Conservation (phyloP, 2,797 vertebrate species). For the Lithobates pipiens region DNA sequence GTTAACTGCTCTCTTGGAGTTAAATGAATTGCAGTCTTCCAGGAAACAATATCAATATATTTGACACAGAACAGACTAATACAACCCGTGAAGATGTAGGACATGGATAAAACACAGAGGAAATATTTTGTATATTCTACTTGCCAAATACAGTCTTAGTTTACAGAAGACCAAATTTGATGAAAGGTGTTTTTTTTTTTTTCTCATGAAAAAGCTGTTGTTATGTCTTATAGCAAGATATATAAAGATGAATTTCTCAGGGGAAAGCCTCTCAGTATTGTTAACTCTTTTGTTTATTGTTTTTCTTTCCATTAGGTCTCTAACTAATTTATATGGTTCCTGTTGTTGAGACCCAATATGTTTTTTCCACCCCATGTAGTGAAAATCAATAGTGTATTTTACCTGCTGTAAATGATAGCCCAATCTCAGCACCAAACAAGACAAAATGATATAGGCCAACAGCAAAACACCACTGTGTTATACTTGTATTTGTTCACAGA, state of each 20-base stretch:
- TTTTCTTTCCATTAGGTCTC: slow-evolving; percentile 17
- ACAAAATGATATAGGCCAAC: slow-evolving; percentile 57
- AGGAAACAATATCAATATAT: too few relatives aligned
- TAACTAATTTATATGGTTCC: slow-evolving; percentile 39
- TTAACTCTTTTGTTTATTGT: neutral
- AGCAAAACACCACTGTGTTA: slow-evolving; percentile 45
- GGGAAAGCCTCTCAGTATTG: neutral
- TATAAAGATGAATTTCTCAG: neutral
- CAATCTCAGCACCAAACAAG: slow-evolving; percentile 55
- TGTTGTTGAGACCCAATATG: slow-evolving; percentile 33
- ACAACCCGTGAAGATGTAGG: neutral
- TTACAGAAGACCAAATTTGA: neutral
- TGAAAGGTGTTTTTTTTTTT: neutral
- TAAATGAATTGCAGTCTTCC: too few relatives aligned
- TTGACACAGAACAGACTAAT: neutral
- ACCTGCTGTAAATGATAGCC: slow-evolving; percentile 57
- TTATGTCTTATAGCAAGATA: neutral
- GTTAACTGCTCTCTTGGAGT: too few relatives aligned
- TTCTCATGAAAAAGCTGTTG: neutral
- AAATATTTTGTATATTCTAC: neutral
- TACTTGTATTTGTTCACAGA: slow-evolving; percentile 50
- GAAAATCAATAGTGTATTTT: slow-evolving; percentile 58
- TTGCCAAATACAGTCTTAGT: neutral
- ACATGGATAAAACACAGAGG: neutral
- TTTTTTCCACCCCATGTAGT: slow-evolving; percentile 44